Base-by-base conservation (phyloP, 1,140 invertebrate genomes). In the Charaxes varanes region DNA sequence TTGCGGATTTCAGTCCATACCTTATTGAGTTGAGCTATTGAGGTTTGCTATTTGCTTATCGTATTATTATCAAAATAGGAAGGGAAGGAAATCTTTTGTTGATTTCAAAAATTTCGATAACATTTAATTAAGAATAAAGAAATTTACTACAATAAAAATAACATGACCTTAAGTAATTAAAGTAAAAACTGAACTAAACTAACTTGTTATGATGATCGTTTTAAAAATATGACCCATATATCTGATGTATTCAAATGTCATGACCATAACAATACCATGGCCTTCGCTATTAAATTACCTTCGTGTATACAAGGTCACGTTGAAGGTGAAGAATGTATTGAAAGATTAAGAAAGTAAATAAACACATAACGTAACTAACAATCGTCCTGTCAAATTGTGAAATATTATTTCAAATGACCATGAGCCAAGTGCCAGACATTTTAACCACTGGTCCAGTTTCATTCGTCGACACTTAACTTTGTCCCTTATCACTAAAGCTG, bases 321-420 rank as follows among this genome's bases (percentile, higher is more conserved):
- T 53, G 58, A 74, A 77, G 72, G 77, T 78, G 61, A 81, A 68
- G 52, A 60, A 44, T 62, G 50, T 47, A 49, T 18, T 77, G 35
- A 74, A 81, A 74, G 13, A 66, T 77, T 81, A 71, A 76, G 34
- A 34, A 45, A 61, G 41, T 34, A 62, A 48, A 54, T 53, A 59
- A 58, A 72, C 48, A 35, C 59, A 48, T 61, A 52, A 64, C 50
- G 50, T 62, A 37, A 41, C 52, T 36, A n/a, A 45, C 50, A 76
- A 78, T 82, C 61, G 78, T 67, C 49, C 50, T 73, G 78, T 79
- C 78, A n/a, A 68, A 28, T 21, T 57, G 60, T 76, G 67, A 76
- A 63, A 76, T 70, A 78, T 76, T 66, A 66, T 45, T 47, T 28
- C 12, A n/a, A n/a, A n/a, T 23, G 27, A 49, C 36, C 38, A 38